Evolutionary conservation across 2,113 vertebrate species (phyloP).

Genomic region (Rafetus swinhoei): DNA sequence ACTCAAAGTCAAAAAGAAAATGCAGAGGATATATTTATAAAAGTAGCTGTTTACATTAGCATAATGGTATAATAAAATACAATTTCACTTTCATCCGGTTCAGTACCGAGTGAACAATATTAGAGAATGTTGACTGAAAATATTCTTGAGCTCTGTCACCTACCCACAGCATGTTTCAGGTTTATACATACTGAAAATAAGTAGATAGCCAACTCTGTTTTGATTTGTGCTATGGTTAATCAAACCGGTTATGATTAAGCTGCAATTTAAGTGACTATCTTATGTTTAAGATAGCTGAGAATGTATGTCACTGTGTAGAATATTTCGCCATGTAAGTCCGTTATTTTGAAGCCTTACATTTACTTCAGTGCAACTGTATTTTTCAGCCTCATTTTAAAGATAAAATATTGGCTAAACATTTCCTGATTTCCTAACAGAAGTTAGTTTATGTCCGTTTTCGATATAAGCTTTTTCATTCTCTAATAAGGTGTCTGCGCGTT

Average conservation of each 20-base stretch:
- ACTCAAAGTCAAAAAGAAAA: constrained; percentile 48
- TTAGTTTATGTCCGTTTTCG: constrained; percentile 35
- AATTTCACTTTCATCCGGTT: constrained; percentile 21
- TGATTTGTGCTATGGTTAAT: constrained; percentile 67
- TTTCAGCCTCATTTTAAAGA: constrained; percentile 46
- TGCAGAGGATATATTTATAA: constrained; percentile 18
- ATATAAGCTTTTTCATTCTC: constrained; percentile 43
- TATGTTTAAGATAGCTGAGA: constrained; percentile 38
- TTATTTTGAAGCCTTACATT: neutral
- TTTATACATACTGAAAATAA: constrained; percentile 79
- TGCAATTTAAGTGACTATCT: constrained; percentile 48
- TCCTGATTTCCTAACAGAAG: constrained; percentile 34
- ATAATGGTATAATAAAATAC: constrained; percentile 50
- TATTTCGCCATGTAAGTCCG: neutral
- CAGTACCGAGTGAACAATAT: constrained; percentile 37
- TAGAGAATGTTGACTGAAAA: constrained; percentile 59
- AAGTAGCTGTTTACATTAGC: constrained; percentile 53
- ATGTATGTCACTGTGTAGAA: constrained; percentile 14
- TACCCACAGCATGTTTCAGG: constrained; percentile 68
- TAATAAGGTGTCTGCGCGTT: constrained; percentile 38
- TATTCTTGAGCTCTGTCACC: constrained; percentile 69
- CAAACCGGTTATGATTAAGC: constrained; percentile 52
- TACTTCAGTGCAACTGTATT: constrained; percentile 27
- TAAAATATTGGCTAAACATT: constrained; percentile 23
- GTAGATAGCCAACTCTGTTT: constrained; percentile 62